Percentiles rank a stretch among this genome's conserved stretches.
Evolutionary conservation across 2,797 vertebrate genomes (phyloP).

Genomic region (Sebastes hubbsi): DNA sequence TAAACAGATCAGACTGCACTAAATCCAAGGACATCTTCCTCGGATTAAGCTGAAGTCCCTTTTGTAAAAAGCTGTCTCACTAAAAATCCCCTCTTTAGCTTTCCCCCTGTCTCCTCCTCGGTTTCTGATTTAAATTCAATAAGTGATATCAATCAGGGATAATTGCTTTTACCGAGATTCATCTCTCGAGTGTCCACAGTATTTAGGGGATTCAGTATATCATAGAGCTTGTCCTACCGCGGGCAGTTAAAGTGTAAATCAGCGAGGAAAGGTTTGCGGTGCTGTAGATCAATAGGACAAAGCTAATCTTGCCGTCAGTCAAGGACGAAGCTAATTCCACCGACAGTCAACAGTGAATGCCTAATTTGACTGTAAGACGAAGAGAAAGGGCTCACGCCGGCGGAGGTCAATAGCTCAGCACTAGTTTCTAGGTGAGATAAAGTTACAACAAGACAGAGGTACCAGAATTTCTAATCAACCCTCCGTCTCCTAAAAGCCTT

Average conservation of each 20-base stretch:
- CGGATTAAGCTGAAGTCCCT: background rate
- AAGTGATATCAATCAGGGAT: constrained; percentile 16
- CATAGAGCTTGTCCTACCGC: constrained; percentile 3
- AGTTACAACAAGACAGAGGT: background rate
- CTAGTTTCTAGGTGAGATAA: background rate
- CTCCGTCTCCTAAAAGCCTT: background rate
- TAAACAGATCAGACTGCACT: constrained; percentile 4
- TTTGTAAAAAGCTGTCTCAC: background rate
- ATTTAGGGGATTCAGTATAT: constrained; percentile 24
- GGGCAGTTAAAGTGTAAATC: constrained; percentile 32
- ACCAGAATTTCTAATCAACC: background rate
- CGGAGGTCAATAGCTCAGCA: background rate
- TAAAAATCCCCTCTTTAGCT: background rate
- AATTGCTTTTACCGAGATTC: constrained; percentile 11
- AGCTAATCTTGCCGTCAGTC: constrained; percentile 52
- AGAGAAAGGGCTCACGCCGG: background rate
- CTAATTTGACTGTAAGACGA: constrained; percentile 26
- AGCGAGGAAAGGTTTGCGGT: constrained; percentile 9
- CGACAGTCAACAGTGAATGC: constrained; percentile 17
- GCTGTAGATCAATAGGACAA: constrained; percentile 54
- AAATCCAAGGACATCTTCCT: background rate
- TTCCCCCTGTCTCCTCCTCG: background rate
- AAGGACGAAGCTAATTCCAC: constrained; percentile 40
- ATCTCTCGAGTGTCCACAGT: constrained; percentile 4
- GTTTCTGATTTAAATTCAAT: constrained; percentile 21